Evolutionary conservation across 2,113 vertebrate genomes (phyloP).

Genomic region (Pitta sordida): DNA sequence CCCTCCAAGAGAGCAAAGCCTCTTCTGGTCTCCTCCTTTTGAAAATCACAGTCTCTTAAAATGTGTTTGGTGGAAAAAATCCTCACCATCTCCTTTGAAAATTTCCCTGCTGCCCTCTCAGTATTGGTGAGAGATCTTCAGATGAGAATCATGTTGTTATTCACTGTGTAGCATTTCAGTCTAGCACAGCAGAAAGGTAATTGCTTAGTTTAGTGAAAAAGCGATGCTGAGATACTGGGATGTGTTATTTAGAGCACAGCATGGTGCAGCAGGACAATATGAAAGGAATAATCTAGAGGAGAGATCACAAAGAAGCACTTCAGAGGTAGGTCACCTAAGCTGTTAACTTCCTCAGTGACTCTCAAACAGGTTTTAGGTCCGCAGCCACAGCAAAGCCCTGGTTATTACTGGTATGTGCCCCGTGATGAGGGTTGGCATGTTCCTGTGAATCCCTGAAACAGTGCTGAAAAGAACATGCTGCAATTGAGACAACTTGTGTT

Average conservation of each 20-base stretch:
- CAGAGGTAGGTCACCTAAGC: not conserved
- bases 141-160: not conserved
- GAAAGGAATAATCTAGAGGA: conserved; percentile 18
- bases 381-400: not conserved
- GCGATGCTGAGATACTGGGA: not conserved
- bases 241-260: conserved; percentile 38
- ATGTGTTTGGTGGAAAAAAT: not conserved
- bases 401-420: not conserved
- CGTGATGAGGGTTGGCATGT: not conserved
- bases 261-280: not conserved
- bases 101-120: not conserved
- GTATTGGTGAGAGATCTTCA: not conserved
- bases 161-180: not conserved
- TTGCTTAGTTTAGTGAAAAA: conserved; percentile 25
- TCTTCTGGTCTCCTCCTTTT: not conserved
- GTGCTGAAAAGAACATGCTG: not conserved
- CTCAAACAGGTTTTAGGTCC: not conserved
- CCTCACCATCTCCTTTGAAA: not conserved
- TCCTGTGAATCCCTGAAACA: not conserved
- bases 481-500: not conserved
- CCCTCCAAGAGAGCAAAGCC: not conserved
- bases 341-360: not conserved
- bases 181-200: conserved; percentile 2
- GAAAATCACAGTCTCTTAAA: not conserved
- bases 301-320: not conserved